Evolutionary conservation across 2,113 vertebrate species (phyloP).

Genomic region (Caloenas nicobarica): DNA sequence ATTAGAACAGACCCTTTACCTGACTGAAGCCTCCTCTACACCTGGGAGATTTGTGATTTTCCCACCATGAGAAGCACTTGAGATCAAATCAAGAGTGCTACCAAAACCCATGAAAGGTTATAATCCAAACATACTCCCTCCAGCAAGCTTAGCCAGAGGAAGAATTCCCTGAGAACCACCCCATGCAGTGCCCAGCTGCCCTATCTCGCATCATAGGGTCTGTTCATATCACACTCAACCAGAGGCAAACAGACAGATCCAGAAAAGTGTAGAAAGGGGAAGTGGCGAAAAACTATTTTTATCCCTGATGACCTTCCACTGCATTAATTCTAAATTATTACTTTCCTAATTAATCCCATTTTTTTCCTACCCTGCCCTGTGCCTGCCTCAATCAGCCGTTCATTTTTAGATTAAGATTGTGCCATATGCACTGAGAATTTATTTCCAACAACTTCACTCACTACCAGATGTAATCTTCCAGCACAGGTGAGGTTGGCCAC

Average conservation of each 20-base stretch:
- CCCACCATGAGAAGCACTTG: not conserved
- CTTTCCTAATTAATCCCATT: not conserved
- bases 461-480: not conserved
- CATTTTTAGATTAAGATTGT: not conserved
- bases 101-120: not conserved
- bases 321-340: not conserved
- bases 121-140: not conserved
- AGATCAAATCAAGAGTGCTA: not conserved
- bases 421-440: not conserved
- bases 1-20: not conserved
- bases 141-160: not conserved
- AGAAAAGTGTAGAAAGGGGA: not conserved
- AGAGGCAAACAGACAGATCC: not conserved
- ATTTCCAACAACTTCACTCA: not conserved
- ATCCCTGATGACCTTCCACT: not conserved
- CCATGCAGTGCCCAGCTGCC: accelerated
- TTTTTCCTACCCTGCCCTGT: not conserved
- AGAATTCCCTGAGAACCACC: not conserved
- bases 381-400: not conserved
- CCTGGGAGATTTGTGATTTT: not conserved
- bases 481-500: not conserved
- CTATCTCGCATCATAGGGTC: not conserved
- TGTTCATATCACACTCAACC: not conserved
- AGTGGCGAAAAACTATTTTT: not conserved
- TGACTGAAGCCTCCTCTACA: not conserved